These are phyloP conservation scores for Macrophya alboannulata DNA, from an alignment of 2,888 invertebrate genomes.

Conservation along the genomic window DNA sequence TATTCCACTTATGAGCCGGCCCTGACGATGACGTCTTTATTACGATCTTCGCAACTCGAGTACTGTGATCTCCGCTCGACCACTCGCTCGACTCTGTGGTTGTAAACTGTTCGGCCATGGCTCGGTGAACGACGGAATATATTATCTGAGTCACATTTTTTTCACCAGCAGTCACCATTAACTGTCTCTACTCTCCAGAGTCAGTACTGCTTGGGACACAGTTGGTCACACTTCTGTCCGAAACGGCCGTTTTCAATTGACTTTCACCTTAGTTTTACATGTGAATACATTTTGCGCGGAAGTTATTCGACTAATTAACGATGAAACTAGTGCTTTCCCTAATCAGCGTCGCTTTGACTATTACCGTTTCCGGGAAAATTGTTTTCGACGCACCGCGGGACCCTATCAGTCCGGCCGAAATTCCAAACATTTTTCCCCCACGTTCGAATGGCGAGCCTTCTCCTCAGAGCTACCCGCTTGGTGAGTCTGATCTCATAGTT, in stretches of 20 bases:
- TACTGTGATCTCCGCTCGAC: neutral
- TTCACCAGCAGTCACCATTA: constrained; percentile 27
- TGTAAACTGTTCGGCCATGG: constrained; percentile 42
- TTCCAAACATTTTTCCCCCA: neutral
- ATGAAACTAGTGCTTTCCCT: constrained; percentile 16
- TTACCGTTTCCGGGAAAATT: neutral
- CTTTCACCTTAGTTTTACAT: neutral
- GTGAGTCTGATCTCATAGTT: constrained; percentile 32
- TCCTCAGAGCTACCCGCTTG: constrained; percentile 31
- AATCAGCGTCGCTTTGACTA: neutral
- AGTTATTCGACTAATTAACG: constrained; percentile 1
- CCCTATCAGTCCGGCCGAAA: neutral
- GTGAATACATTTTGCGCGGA: neutral
- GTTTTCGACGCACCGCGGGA: constrained; percentile 20
- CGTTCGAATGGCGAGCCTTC: neutral
- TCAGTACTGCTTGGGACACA: constrained; percentile 46
- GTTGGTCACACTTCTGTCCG: constrained; percentile 42
- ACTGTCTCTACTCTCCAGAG: constrained; percentile 12
- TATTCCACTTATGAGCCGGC: neutral
- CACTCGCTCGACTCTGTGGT: neutral
- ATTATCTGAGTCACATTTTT: constrained; percentile 53
- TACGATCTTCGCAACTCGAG: constrained; percentile 32
- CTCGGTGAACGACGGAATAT: constrained; percentile 47
- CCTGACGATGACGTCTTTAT: constrained; percentile 24
- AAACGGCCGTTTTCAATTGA: neutral